These are phyloP conservation scores for Scrobipalpa costella DNA, from an alignment of 2,888 invertebrate species.

Conservation along the genomic window DNA sequence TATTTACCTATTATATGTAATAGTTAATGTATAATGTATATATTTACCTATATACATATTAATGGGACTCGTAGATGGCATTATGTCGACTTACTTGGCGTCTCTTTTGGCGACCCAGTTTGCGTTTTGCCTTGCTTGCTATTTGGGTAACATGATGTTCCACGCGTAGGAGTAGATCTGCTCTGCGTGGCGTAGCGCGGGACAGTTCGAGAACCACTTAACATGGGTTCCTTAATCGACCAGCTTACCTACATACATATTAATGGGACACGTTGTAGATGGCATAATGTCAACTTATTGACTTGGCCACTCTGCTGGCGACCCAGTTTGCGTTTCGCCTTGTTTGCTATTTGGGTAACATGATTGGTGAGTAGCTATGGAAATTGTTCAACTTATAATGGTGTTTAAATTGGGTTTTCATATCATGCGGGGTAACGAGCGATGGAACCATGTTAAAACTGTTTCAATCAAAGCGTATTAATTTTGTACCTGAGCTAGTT, in stretches of 20 bases:
- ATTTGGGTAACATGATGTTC: not conserved
- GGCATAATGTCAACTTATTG: constrained; percentile 48
- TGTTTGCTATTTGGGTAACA: not conserved
- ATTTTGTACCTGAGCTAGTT: too few relatives aligned
- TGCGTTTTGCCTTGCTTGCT: not conserved
- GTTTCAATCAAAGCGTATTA: too few relatives aligned
- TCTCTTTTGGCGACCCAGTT: constrained; percentile 37
- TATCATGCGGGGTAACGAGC: not conserved
- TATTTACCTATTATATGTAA: too few relatives aligned
- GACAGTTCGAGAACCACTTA: too few relatives aligned
- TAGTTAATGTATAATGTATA: too few relatives aligned
- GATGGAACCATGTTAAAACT: not conserved
- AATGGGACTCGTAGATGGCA: constrained; percentile 46
- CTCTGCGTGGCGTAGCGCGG: too few relatives aligned
- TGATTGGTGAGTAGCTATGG: not conserved
- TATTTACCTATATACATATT: constrained; percentile 69
- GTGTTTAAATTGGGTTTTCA: not conserved
- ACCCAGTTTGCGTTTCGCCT: constrained; percentile 30
- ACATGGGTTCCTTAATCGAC: constrained; percentile 42
- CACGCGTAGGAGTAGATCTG: too few relatives aligned
- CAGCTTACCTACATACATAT: constrained; percentile 60
- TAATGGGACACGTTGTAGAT: constrained; percentile 48
- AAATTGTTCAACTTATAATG: not conserved
- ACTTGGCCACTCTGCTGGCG: constrained; percentile 41
- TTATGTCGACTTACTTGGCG: constrained; percentile 47